Base-by-base conservation (phyloP, 2,888 invertebrate genomes). In the Pyralis farinalis region DNA sequence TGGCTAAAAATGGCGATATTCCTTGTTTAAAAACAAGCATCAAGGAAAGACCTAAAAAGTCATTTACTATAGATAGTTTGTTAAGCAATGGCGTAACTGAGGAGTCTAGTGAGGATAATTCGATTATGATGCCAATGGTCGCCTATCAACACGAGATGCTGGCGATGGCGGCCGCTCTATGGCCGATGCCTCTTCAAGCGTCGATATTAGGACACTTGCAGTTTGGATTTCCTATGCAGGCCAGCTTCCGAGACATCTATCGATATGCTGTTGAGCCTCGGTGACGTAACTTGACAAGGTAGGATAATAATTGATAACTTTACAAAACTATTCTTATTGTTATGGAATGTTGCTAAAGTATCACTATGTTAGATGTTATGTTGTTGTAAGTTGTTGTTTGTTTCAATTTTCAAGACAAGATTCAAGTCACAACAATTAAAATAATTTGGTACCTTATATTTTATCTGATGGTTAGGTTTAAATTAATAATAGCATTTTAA, bases 51-150 rank as follows among this genome's bases (percentile, higher is more conserved):
- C 92, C 92, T 22, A 94, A 93, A 61, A 90, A 93, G 48, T 89
- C 95, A 1, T 96, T 96, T 65, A 95, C 96, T 20, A 96, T 96
- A 57, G 96, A 96, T 72, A 95, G 94, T 79, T 92, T 96, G 47
- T 95, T 96, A 48, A 93, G 93, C 1, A 94, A 94, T 34, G 94
- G 94, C 55, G 87, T 88, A 53, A 79, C 79, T 39, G 53, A 61
- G 42, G 40, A 46, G 31, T 53, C 51, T 27, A 54, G 49, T 43
- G 66, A 56, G 49, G 58, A 55, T 20, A 63, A 76, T 31, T 61
- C 46, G 12, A 60, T 59, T 44, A 55, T 51, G 40, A 46, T 37
- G 4, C 50, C 51, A 20, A 35, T 51, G 22, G 42, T 48, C 44
- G 47, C 55, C 5, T 62, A 57, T 43, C 57, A 55, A 53, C 62